These are phyloP conservation scores for Petromus typicus DNA, from an alignment of 2,113 vertebrate species.

Conservation along the genomic window DNA sequence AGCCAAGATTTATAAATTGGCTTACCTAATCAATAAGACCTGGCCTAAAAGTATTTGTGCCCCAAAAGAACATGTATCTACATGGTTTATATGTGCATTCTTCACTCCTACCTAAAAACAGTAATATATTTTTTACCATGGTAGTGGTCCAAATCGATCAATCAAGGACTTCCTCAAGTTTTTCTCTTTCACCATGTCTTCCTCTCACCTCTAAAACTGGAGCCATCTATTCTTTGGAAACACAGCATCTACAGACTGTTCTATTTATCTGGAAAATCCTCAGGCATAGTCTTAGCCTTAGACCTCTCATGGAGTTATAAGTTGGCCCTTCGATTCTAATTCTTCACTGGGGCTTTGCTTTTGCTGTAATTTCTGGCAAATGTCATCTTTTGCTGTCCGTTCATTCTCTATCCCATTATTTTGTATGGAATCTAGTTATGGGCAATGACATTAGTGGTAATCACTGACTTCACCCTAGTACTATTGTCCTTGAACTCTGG, in stretches of 20 bases:
- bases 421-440: background rate
- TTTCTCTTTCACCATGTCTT: background rate
- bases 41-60: background rate
- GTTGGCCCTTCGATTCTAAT: background rate
- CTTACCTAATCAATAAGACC: constrained; percentile 29
- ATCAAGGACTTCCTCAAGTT: background rate
- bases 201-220: background rate
- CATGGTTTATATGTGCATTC: background rate
- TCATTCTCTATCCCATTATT: background rate
- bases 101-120: constrained; percentile 39
- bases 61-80: background rate
- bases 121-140: background rate
- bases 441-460: background rate
- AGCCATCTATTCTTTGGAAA: background rate
- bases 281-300: background rate
- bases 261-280: background rate
- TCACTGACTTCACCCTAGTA: background rate
- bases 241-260: background rate
- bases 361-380: background rate
- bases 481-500: background rate
- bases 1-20: background rate
- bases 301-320: background rate
- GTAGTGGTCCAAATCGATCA: background rate
- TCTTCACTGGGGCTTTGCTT: background rate
- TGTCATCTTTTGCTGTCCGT: background rate